phyloP scores from a whole-genome alignment of 2,888 invertebrate genomes.

The Mayetiola destructor region DNA sequence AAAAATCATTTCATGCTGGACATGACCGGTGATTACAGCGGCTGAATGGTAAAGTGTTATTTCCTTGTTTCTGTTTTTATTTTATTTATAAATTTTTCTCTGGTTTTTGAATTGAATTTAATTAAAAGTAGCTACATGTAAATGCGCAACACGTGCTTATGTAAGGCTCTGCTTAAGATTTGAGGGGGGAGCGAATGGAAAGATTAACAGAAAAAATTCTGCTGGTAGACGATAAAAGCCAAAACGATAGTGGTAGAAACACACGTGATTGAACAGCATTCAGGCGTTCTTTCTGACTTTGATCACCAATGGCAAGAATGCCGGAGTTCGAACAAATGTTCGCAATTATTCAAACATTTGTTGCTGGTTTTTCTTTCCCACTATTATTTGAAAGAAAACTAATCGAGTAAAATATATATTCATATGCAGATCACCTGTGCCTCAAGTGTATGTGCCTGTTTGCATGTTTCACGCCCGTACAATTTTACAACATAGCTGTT shows the following conservation, averaged over 20 bases:
- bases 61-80: no score
- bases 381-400: no score
- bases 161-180: background rate
- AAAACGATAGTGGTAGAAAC: no score
- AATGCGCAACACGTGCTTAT: background rate
- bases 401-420: background rate
- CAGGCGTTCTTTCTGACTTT: background rate
- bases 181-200: background rate
- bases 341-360: conserved; percentile 1
- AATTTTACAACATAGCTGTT: no score
- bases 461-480: no score
- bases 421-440: background rate
- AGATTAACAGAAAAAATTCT: no score
- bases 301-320: background rate
- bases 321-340: conserved; percentile 1
- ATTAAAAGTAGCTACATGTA: background rate
- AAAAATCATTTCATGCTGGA: no score
- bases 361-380: background rate
- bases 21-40: no score
- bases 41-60: no score
- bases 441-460: no score
- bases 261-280: conserved; percentile 1
- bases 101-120: background rate
- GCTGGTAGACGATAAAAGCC: no score
- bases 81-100: no score